A percentile compares a stretch with the other conserved stretches of the same genome.
phyloP scores from a whole-genome alignment of 2,797 vertebrate genomes.

The Helarctos malayanus region DNA sequence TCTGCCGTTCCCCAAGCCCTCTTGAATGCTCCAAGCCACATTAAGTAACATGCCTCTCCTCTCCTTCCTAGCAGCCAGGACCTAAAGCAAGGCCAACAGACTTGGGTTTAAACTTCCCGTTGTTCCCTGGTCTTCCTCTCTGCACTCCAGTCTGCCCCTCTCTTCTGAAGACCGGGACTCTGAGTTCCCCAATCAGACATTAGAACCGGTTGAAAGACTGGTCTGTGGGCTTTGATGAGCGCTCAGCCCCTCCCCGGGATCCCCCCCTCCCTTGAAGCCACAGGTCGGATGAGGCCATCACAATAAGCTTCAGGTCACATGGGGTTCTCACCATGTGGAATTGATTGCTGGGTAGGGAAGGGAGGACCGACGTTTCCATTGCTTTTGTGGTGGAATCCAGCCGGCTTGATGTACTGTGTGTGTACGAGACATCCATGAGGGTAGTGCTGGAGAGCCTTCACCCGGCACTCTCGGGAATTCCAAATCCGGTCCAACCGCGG shows the following conservation, averaged over 20 bases:
- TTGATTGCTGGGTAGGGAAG: neutral
- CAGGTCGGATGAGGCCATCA: neutral
- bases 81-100: neutral
- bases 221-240: neutral
- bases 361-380: neutral
- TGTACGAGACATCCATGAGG: rapidly evolving
- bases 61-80: neutral
- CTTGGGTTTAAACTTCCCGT: neutral
- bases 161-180: neutral
- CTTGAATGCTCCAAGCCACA: neutral
- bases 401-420: neutral
- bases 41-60: rapidly evolving
- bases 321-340: neutral
- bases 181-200: neutral
- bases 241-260: neutral
- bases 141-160: too few species aligned
- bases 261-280: neutral
- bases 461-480: slow-evolving; percentile 51
- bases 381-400: neutral
- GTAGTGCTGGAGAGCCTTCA: neutral
- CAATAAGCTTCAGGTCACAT: neutral
- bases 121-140: neutral
- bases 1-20: neutral
- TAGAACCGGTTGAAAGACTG: neutral
- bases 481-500: slow-evolving; percentile 50